A percentile compares a stretch with the other conserved stretches of the same genome.
These are phyloP conservation scores for Psittacula echo DNA, from an alignment of 2,797 vertebrate genomes.

Conservation along the genomic window DNA sequence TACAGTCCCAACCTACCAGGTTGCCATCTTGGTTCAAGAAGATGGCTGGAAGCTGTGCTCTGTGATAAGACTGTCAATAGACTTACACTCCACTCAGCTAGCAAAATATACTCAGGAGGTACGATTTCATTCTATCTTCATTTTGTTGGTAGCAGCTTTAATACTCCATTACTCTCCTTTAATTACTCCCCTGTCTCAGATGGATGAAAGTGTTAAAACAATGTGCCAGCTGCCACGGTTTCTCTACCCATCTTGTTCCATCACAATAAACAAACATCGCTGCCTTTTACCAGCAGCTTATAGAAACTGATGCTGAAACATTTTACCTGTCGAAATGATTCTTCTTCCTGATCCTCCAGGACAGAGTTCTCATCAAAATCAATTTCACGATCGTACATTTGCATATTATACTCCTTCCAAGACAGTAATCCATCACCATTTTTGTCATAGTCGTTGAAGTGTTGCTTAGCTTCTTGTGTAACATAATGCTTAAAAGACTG, in stretches of 20 bases:
- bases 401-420: constrained; percentile 93
- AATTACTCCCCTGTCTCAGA: constrained; percentile 33
- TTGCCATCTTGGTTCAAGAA: neutral
- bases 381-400: constrained; percentile 86
- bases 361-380: constrained; percentile 83
- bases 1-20: neutral
- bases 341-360: constrained; percentile 89
- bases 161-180: constrained; percentile 9
- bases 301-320: constrained; percentile 24
- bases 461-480: constrained; percentile 90
- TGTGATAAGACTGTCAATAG: neutral
- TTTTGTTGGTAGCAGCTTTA: constrained; percentile 20
- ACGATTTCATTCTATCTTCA: neutral
- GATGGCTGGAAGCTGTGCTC: neutral
- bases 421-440: constrained; percentile 86
- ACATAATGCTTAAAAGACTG: constrained; percentile 92
- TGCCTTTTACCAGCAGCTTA: neutral
- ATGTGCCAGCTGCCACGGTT: neutral
- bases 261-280: neutral
- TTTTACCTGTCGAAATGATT: constrained; percentile 90
- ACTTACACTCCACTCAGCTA: neutral
- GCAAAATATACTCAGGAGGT: neutral
- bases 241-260: neutral
- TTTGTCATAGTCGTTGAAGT: constrained; percentile 88
- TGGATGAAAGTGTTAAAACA: constrained; percentile 24